phyloP scores from a whole-genome alignment of 1,140 invertebrate species.

The Micrasema longulum region DNA sequence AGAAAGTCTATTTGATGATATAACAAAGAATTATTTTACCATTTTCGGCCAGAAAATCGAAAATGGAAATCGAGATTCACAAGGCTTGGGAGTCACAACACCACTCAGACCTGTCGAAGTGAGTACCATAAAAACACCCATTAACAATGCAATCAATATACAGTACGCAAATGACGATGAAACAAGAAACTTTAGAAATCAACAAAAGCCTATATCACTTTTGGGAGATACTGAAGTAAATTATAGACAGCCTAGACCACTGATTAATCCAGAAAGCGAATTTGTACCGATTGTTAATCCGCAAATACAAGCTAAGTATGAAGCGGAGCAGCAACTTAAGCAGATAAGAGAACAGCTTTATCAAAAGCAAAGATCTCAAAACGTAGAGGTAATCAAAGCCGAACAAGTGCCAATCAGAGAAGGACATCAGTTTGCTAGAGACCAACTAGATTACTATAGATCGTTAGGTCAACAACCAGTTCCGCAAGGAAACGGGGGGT shows the following conservation, averaged over 20 bases:
- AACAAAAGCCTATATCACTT: slow-evolving; percentile 63
- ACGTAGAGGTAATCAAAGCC: slow-evolving; percentile 51
- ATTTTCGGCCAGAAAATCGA: slow-evolving; percentile 80
- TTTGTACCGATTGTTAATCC: slow-evolving; percentile 67
- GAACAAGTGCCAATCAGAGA: slow-evolving; percentile 38
- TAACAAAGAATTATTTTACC: slow-evolving; percentile 81
- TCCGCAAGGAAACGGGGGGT: slow-evolving; percentile 26
- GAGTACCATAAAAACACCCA: slow-evolving; percentile 41
- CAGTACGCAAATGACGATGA: slow-evolving; percentile 58
- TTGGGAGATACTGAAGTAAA: slow-evolving; percentile 74
- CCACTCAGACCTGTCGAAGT: slow-evolving; percentile 59
- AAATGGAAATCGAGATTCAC: slow-evolving; percentile 66
- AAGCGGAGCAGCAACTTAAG: slow-evolving; percentile 46
- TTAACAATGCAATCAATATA: slow-evolving; percentile 44
- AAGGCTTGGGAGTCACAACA: slow-evolving; percentile 66
- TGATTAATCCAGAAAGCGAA: slow-evolving; percentile 77
- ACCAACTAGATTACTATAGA: slow-evolving; percentile 43
- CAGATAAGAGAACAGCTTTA: slow-evolving; percentile 45
- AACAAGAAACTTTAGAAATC: slow-evolving; percentile 59
- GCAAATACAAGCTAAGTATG: slow-evolving; percentile 52
- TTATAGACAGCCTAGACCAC: slow-evolving; percentile 70
- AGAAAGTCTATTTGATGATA: slow-evolving; percentile 77
- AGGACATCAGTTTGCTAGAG: slow-evolving; percentile 38
- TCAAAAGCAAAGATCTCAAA: slow-evolving; percentile 41
- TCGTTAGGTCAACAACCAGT: slow-evolving; percentile 18